These are phyloP conservation scores for Orgyia antiqua DNA, from an alignment of 2,888 invertebrate genomes.

Conservation along the genomic window DNA sequence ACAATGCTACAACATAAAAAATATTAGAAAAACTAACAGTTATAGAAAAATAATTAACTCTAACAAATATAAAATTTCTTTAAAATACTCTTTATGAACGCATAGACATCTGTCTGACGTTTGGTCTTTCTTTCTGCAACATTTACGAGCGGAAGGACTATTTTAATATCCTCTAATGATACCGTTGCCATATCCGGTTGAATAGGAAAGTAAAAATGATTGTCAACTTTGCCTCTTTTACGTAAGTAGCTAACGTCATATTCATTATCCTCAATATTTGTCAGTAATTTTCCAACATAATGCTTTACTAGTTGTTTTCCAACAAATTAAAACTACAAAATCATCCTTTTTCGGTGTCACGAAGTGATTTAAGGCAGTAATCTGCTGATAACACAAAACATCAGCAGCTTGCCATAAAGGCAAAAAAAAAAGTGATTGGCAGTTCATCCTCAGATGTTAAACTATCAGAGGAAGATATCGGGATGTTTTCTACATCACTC, in stretches of 20 bases:
- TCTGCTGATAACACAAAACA: too few relatives aligned
- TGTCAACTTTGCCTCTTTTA: slow-evolving; percentile 11
- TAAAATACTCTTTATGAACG: not conserved
- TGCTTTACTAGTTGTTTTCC: slow-evolving; percentile 12
- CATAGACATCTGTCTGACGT: not conserved
- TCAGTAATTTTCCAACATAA: slow-evolving; percentile 12
- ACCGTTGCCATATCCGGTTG: slow-evolving; percentile 5
- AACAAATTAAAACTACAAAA: slow-evolving; percentile 11
- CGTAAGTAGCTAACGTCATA: slow-evolving; percentile 12
- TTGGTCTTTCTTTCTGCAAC: not conserved
- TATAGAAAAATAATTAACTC: not conserved
- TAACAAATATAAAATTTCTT: not conserved
- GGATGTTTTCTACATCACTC: slow-evolving; percentile 10
- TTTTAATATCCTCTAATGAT: not conserved
- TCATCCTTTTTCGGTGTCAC: slow-evolving; percentile 11
- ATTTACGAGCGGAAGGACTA: not conserved
- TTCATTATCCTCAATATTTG: slow-evolving; percentile 11
- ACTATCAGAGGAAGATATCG: slow-evolving; percentile 11
- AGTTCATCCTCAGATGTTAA: slow-evolving; percentile 9
- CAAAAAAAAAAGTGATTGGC: slow-evolving; percentile 6
- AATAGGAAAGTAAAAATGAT: slow-evolving; percentile 10
- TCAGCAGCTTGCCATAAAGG: too few relatives aligned
- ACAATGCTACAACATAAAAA: too few relatives aligned
- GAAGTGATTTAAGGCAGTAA: too few relatives aligned
- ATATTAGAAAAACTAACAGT: too few relatives aligned